Conservation (phyloP, 2,113 vertebrate species). For the Tupaia chinensis region DNA sequence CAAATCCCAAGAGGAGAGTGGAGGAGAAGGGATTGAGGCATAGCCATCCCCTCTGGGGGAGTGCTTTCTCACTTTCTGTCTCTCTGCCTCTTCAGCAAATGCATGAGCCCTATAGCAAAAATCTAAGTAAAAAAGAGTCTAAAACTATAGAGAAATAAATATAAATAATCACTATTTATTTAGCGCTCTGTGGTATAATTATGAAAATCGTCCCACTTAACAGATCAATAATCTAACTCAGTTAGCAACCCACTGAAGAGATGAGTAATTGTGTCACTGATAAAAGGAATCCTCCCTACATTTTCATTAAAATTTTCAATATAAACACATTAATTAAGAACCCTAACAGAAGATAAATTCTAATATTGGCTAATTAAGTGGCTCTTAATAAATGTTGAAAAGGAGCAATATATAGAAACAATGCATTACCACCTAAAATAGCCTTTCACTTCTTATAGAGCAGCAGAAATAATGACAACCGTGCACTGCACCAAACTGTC, state of each 20-base stretch:
- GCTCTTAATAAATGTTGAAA: not conserved
- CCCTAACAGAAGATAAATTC: not conserved
- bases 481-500: not conserved
- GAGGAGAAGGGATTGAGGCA: no score
- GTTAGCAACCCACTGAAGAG: slow-evolving; percentile 19
- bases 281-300: slow-evolving; percentile 45
- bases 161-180: not conserved
- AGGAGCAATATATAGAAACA: not conserved
- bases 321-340: not conserved
- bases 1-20: no score
- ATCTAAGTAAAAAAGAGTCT: no score
- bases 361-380: not conserved
- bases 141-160: not conserved
- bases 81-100: no score
- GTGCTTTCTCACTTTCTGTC: no score
- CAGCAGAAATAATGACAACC: not conserved
- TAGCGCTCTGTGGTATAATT: slow-evolving; percentile 25
- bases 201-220: slow-evolving; percentile 35
- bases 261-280: slow-evolving; percentile 24
- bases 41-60: no score
- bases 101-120: no score
- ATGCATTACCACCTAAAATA: not conserved
- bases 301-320: slow-evolving; percentile 49
- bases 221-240: slow-evolving; percentile 55
- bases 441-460: not conserved